phyloP scores from a whole-genome alignment of 2,797 vertebrate species.

The Hyperoplus immaculatus region DNA sequence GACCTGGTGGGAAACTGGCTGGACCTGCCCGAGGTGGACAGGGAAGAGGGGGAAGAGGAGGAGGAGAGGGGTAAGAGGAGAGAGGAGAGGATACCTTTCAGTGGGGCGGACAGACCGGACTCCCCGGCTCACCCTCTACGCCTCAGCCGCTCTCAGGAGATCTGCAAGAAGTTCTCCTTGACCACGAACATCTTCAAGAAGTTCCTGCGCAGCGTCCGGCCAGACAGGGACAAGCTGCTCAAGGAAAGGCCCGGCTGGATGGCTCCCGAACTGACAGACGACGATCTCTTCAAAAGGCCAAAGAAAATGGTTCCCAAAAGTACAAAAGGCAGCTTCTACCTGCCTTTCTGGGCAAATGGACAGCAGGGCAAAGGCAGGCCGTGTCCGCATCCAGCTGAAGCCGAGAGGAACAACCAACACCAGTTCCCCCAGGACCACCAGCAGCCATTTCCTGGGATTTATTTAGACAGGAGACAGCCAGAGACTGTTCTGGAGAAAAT shows the following conservation, averaged over 20 bases:
- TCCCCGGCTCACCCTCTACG: constrained; percentile 80
- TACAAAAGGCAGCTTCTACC: constrained; percentile 91
- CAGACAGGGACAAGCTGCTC: constrained; percentile 93
- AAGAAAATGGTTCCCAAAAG: constrained; percentile 85
- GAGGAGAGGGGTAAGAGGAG: constrained; percentile 80
- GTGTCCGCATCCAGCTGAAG: constrained; percentile 69
- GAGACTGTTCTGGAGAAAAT: constrained; percentile 76
- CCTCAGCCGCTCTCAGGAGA: constrained; percentile 89
- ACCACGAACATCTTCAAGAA: constrained; percentile 98
- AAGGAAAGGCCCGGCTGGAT: constrained; percentile 95
- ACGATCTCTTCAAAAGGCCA: constrained; percentile 87
- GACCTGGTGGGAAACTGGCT: constrained; percentile 98
- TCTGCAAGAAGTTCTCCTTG: constrained; percentile 92
- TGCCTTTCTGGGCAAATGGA: constrained; percentile 86
- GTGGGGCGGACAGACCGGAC: constrained; percentile 78
- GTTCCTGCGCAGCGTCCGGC: constrained; percentile 93
- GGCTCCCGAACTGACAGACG: constrained; percentile 79
- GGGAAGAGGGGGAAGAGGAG: constrained; percentile 67
- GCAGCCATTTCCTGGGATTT: constrained; percentile 78
- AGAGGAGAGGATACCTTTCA: constrained; percentile 69
- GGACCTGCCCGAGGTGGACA: constrained; percentile 92
- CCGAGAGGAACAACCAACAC: constrained; percentile 56
- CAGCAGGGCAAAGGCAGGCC: constrained; percentile 82
- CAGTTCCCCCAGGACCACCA: constrained; percentile 68
- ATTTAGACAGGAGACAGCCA: constrained; percentile 75